phyloP scores from a whole-genome alignment of 2,797 vertebrate genomes.

The Crenuchus spilurus region DNA sequence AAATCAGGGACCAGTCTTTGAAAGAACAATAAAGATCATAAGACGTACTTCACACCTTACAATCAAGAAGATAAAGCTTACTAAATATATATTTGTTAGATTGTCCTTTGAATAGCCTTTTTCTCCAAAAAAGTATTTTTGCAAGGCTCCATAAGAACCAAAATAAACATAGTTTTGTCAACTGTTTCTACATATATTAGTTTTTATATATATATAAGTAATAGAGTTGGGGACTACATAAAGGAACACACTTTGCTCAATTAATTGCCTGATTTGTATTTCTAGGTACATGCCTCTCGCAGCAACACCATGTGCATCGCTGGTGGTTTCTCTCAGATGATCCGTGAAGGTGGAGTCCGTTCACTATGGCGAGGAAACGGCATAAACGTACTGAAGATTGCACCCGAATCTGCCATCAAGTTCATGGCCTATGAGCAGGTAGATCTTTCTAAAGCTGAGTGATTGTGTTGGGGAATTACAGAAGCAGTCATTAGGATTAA shows the following conservation, averaged over 20 bases:
- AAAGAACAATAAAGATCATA: no score
- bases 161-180: no score
- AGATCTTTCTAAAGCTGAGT: neutral
- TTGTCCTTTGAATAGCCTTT: neutral
- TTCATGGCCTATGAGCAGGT: conserved; percentile 99
- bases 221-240: no score
- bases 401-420: conserved; percentile 94
- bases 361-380: conserved; percentile 95
- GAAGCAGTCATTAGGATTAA: neutral
- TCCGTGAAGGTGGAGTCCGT: conserved; percentile 87
- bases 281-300: conserved; percentile 89
- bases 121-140: neutral
- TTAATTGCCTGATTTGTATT: neutral
- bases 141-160: neutral
- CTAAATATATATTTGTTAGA: neutral
- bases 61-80: neutral
- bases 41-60: neutral
- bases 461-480: neutral
- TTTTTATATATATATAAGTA: no score
- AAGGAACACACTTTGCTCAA: neutral
- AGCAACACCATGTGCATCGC: conserved; percentile 90
- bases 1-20: no score
- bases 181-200: no score
- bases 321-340: conserved; percentile 90
- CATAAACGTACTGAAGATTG: conserved; percentile 96